phyloP scores from a whole-genome alignment of 2,113 vertebrate genomes.

The Pungitius pungitius region DNA sequence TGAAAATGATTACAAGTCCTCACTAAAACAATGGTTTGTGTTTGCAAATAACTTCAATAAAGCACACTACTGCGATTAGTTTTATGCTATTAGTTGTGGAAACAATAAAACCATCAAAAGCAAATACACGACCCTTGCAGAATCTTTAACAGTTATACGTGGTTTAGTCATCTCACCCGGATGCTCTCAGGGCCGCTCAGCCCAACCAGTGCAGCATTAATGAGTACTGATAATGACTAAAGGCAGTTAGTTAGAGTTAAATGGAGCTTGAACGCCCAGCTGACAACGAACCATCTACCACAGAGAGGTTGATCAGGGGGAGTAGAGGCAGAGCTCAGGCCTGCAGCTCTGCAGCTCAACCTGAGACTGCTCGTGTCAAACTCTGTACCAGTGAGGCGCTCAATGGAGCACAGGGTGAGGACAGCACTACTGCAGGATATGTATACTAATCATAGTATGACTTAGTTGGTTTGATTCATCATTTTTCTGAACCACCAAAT shows the following conservation, averaged over 20 bases:
- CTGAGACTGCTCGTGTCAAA: conserved; percentile 47
- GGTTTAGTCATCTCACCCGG: conserved; percentile 49
- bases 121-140: background rate
- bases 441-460: background rate
- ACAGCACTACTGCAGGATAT: conserved; percentile 1
- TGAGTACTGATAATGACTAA: conserved; percentile 75
- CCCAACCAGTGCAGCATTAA: conserved; percentile 62
- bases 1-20: conserved; percentile 50
- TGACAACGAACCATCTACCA: conserved; percentile 67
- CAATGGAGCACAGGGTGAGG: conserved; percentile 31
- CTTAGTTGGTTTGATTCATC: background rate
- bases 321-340: conserved; percentile 42
- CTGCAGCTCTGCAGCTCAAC: conserved; percentile 46
- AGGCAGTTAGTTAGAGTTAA: conserved; percentile 76
- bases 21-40: conserved; percentile 48
- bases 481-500: background rate
- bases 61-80: conserved; percentile 40
- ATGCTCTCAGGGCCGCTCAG: conserved; percentile 44
- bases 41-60: conserved; percentile 35
- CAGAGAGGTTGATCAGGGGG: conserved; percentile 59
- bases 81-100: conserved; percentile 38
- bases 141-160: conserved; percentile 25
- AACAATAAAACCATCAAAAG: conserved; percentile 43
- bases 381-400: conserved; percentile 6
- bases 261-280: conserved; percentile 80